Base-by-base conservation (phyloP, 1,140 invertebrate genomes). In the Euwallacea fornicatus region DNA sequence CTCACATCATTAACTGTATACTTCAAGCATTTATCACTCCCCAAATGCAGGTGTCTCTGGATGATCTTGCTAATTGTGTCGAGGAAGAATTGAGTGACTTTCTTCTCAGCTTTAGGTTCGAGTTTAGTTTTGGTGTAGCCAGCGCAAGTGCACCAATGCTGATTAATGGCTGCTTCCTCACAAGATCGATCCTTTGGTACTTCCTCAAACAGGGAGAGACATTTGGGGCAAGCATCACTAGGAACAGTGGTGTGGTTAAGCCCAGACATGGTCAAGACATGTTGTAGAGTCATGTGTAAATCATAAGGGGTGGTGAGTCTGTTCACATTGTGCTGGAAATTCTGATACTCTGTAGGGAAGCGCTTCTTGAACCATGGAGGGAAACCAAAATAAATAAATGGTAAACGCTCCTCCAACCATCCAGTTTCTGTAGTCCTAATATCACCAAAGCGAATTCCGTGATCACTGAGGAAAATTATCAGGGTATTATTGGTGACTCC, bases 361-460 rank as follows among this genome's bases (percentile, higher is more conserved):
- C 83, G 80, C n/a, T 85, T 74, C 59, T 82, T 81, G 75, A 93
- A 93, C 82, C 85, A 86, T 44, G 85, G 75, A 0, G 94, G 93
- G 0, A 94, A 77, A 76, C 86, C 87, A 6, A 94, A 74, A 73
- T 88, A 92, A 15, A 93, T 83, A 79, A 92, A 91, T 0, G 95
- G 95, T 15, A 96, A 78, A 54, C 93, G 81, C 79, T 95, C 93
- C 79, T 96, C 94, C 58, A 94, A 86, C 84, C 91, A 92, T 0
- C 94, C 94, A 10, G 87, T 85, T 66, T 88, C 85, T 0, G 89
- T 91, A 43, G 87, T 78, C 60, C 91, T 82, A 60, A 93, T 88
- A 15, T 85, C 80, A 0, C 93, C 94, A 78, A 89, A 95, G 10
- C 94, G 80, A 75, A 93, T 88, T 1, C 95, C 95, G 79, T 96